Base-by-base conservation (phyloP, 2,113 vertebrate genomes). In the Cephalopholis sonnerati region DNA sequence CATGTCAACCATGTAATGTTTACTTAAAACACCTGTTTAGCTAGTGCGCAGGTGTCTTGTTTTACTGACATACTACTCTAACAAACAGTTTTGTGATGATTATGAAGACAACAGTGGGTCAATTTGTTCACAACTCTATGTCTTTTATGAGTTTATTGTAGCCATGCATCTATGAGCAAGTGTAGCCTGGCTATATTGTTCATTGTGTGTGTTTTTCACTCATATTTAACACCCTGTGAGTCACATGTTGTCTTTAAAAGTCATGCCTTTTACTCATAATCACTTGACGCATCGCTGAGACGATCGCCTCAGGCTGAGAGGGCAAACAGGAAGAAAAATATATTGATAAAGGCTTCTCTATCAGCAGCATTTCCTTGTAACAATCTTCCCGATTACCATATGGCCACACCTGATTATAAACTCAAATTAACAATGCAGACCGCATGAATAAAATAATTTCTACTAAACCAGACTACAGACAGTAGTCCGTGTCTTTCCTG, bases 1-100 rank as follows among this genome's bases (percentile, higher is more conserved):
- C 39, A 76, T 62, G 77, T 77, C 70, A 81, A 24, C 36, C 39
- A 69, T 59, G 77, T 66, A 32, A 82, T 82, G 72, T 90, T 92
- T 93, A 84, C 84, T 69, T 83, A 66, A 85, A 89, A 76, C 74
- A 85, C 69, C 77, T 74, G 62, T 59, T 71, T 39, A 36, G 7
- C 50, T 54, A 39, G 29, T 58, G 17, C 18, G 41, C 46, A 73
- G 24, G 57, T 46, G 17, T 39, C 50, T 46, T 18, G 13, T 51
- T 12, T 7, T 36, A 61, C 8, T 1, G 9, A 18, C 2, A 18
- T 36, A 41, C 9, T n/a, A 41, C 16, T 58, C 16, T 75, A 3
- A 48, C 58, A 2, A 18, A n/a, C 0, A 1, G 22, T 46, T 83
- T n/a, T 12, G 0, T 63, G 41, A 2, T 55, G 17, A 70, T 22